Evolutionary conservation across 2,888 invertebrate species (phyloP).

Genomic region (Drosophila mayaguana): DNA sequence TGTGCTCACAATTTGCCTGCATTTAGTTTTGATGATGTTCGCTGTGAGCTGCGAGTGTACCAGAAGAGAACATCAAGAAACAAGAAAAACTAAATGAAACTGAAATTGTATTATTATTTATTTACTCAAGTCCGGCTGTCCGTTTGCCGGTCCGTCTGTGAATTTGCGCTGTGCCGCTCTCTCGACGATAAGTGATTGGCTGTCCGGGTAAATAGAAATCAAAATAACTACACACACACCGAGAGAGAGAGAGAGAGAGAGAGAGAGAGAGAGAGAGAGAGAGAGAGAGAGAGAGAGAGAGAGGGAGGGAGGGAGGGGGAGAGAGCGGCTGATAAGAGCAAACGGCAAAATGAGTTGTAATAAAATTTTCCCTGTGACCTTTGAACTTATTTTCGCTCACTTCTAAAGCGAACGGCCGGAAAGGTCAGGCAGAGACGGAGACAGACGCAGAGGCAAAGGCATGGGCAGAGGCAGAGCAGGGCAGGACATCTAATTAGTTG

Average conservation of each 20-base stretch:
- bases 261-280: neutral
- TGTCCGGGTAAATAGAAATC: constrained; percentile 71
- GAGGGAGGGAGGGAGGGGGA: neutral
- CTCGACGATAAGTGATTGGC: constrained; percentile 63
- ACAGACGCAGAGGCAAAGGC: no score
- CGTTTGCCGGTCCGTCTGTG: constrained; percentile 10
- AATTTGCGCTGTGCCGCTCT: constrained; percentile 23
- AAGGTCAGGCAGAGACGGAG: constrained; percentile 29
- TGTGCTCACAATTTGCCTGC: constrained; percentile 66
- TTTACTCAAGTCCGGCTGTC: constrained; percentile 47
- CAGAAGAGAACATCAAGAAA: neutral
- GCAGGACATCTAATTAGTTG: constrained; percentile 62
- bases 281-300: no score
- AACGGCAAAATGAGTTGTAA: constrained; percentile 37
- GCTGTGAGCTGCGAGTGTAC: neutral
- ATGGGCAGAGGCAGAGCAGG: neutral
- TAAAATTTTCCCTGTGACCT: constrained; percentile 50
- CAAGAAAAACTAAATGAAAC: neutral
- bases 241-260: no score
- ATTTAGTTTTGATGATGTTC: constrained; percentile 64
- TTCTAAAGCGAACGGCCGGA: constrained; percentile 8
- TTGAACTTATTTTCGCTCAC: constrained; percentile 49
- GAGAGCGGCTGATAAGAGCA: constrained; percentile 39
- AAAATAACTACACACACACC: constrained; percentile 43
- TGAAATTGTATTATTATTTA: constrained; percentile 57